These are phyloP conservation scores for Dryoscopus gambensis DNA, from an alignment of 2,113 vertebrate species.

Conservation along the genomic window DNA sequence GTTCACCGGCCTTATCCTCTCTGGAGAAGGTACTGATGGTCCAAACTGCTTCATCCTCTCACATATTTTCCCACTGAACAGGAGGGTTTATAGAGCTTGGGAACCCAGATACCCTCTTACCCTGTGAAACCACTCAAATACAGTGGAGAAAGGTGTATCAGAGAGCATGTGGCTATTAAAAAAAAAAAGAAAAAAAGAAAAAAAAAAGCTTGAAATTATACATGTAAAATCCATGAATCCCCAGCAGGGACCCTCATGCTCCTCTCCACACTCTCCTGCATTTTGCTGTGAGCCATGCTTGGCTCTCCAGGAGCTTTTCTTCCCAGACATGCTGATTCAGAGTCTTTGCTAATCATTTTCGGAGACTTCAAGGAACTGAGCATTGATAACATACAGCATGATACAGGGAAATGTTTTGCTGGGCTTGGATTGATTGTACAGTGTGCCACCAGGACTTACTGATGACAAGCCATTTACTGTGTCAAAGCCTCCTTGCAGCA, in stretches of 20 bases:
- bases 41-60: not conserved
- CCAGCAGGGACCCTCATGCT: fast-evolving
- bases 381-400: fast-evolving
- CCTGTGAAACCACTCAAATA: not conserved
- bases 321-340: not conserved
- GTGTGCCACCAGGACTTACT: fast-evolving
- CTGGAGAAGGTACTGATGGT: not conserved
- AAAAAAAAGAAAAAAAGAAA: not conserved
- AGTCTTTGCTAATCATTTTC: not conserved
- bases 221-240: not conserved
- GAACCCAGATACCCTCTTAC: not conserved
- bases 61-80: not conserved
- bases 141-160: not conserved
- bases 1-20: fast-evolving
- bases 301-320: not conserved
- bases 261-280: not conserved
- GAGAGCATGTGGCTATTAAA: not conserved
- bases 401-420: not conserved
- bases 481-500: not conserved
- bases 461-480: not conserved
- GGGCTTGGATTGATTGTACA: not conserved
- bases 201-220: not conserved
- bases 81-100: fast-evolving
- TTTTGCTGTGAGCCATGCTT: not conserved
- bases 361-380: not conserved